Conservation (phyloP, 2,113 vertebrate species). For the Galbula dea region DNA sequence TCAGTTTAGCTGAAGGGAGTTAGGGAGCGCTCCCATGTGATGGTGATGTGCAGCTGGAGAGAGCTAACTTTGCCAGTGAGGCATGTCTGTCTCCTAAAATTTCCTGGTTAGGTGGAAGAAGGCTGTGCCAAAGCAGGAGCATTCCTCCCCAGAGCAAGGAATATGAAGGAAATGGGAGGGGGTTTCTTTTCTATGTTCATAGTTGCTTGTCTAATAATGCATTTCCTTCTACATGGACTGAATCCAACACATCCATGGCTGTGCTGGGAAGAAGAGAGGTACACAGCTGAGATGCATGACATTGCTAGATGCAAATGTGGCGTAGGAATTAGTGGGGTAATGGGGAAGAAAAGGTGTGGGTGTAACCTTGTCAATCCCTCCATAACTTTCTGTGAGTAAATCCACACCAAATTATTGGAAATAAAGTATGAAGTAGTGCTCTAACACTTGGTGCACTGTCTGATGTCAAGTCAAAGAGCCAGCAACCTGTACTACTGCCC, state of each 20-base stretch:
- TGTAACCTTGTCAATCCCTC: not conserved
- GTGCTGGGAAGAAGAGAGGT: not conserved
- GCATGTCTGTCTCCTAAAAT: not conserved
- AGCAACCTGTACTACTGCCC: not conserved
- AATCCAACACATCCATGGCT: not conserved
- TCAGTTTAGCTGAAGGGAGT: not conserved
- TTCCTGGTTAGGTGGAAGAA: not conserved
- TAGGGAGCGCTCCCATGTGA: not conserved
- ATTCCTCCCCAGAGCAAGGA: not conserved
- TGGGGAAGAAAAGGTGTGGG: not conserved
- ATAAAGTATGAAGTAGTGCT: not conserved
- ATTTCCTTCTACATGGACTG: not conserved
- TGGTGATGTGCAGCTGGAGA: not conserved
- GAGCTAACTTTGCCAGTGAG: not conserved
- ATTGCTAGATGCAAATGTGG: not conserved
- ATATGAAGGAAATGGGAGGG: not conserved
- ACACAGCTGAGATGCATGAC: not conserved
- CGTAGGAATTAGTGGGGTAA: not conserved
- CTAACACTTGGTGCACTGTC: not conserved
- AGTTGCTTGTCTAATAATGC: not conserved
- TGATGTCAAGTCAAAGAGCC: not conserved
- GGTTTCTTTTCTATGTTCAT: not conserved
- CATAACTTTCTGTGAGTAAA: not conserved
- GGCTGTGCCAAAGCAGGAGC: not conserved
- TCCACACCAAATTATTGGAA: not conserved